Evolutionary conservation across 2,113 vertebrate genomes (phyloP), one percentile per base, ranked within the genome.

Genomic region (Paramisgurnus dabryanus): DNA sequence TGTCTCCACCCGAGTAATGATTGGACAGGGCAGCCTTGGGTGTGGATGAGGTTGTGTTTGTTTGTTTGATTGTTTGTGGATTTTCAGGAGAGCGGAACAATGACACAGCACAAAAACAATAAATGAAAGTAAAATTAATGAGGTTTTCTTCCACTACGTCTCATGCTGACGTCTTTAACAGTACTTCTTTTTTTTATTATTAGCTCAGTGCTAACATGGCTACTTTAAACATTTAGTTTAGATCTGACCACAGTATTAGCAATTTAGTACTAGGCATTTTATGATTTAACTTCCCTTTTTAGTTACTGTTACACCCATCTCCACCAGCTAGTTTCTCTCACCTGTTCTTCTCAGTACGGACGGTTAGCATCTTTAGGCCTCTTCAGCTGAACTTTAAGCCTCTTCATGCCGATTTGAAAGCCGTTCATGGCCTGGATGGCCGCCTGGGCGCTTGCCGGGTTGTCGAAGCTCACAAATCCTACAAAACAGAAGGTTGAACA

Each of bases 361-460:
- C 96, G 92, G 90, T 97, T 97, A 89, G 96, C 95, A 3, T 97
- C 96, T 91, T 97, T 97, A 83, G 96, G 96, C 92, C 96, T 90
- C 91, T 98, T 98, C 83, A 98, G 93, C 91, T 98, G 96, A 85
- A 98, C 96, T 90, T 98, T 97, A 89, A 98, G 96, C 81, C 96
- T 94, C 86, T 98, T 98, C 96, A 97, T 98, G 82, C 96, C 96
- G 0, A 98, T 97, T 93, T 97, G 96, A 93, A 98, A 98, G 55
- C 96, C 96, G n/a, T 98, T 97, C 96, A 98, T 98, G 90, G 96
- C 94, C 89, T 97, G 96, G 88, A 98, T 97, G 89, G 96, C 96
- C 6, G 96, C 95, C 92, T 98, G 96, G 43, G 96, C 96, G 47
- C 96, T 97, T 82, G 95, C 95, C 0, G 96, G 96, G 95, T 98